Evolutionary conservation across 2,797 vertebrate genomes (phyloP), one percentile per base, ranked within the genome.

Genomic region (Pelobates cultripes): DNA sequence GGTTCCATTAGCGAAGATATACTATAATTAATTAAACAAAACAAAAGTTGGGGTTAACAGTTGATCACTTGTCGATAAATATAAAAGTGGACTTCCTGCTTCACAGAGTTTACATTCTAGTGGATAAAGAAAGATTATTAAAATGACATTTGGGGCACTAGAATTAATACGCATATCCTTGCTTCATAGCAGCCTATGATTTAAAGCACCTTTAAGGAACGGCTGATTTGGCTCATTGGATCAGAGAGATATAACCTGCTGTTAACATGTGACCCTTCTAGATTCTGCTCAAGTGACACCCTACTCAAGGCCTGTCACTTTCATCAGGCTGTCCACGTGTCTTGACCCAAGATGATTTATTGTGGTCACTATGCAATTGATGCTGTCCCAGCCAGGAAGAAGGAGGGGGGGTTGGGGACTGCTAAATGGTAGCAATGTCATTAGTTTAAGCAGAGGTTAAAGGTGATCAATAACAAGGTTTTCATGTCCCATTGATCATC

Each of bases 401-500:
- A 91, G 66, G 73, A 70, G 77, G 82, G 73, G 73, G 61, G 60
- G 66, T 28, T 45, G 45, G 95, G 96, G 96, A 95, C 90, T 89
- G 91, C 93, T 96, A 96, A 97, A 96, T 94, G 95, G 95, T 94
- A 93, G 95, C 94, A 94, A 94, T 95, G 94, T 96, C 96, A 97
- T 93, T 91, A 88, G 90, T 94, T 94, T 95, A 94, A 94, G 94
- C 91, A 91, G 90, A 94, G 96, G 96, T 96, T 96, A 97, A 96
- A 97, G 96, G 95, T 96, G 95, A 95, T 96, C 96, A 95, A 96
- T 97, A 96, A 96, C 94, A 94, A 95, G 94, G 86, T 86, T 89
- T 89, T 91, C 89, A 89, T 87, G 87, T 89, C 88, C 90, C 88
- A 91, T 92, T 90, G 90, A 89, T 92, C 89, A 91, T 86, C 81